Conservation (phyloP, 2,888 invertebrate genomes). For the Elegia similella region DNA sequence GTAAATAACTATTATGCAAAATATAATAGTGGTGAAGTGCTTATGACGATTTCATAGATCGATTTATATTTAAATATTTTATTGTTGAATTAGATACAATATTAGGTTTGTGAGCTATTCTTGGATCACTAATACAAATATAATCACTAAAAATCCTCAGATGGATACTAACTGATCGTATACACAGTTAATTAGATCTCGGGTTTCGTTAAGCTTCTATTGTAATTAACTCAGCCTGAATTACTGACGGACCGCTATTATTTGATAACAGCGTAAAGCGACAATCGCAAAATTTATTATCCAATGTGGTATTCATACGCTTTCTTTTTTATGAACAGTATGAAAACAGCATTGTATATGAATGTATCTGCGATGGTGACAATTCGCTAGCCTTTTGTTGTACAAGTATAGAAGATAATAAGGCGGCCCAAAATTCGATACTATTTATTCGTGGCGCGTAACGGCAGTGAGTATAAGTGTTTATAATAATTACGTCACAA, state of each 20-base stretch:
- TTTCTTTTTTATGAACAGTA: too few relatives aligned
- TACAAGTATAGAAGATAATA: too few relatives aligned
- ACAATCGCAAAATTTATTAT: background rate
- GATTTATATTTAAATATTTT: slow-evolving; percentile 35
- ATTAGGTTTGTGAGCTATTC: slow-evolving; percentile 40
- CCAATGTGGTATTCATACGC: too few relatives aligned
- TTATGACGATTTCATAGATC: slow-evolving; percentile 33
- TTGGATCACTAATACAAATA: slow-evolving; percentile 10
- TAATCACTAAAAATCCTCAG: slow-evolving; percentile 6
- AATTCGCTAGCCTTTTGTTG: too few relatives aligned
- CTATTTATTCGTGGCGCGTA: too few relatives aligned
- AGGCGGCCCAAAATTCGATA: too few relatives aligned
- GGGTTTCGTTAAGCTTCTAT: background rate
- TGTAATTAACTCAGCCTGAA: background rate
- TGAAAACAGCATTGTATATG: too few relatives aligned
- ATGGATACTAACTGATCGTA: background rate
- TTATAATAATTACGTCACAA: too few relatives aligned
- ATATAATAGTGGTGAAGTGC: slow-evolving; percentile 43
- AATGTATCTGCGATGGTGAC: too few relatives aligned
- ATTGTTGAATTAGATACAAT: slow-evolving; percentile 43
- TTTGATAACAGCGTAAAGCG: background rate
- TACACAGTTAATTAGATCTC: background rate
- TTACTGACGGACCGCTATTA: background rate
- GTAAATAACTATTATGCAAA: slow-evolving; percentile 52
- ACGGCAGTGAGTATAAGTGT: too few relatives aligned